Conservation (phyloP, 2,797 vertebrate genomes). For the Peromyscus attwateri region DNA sequence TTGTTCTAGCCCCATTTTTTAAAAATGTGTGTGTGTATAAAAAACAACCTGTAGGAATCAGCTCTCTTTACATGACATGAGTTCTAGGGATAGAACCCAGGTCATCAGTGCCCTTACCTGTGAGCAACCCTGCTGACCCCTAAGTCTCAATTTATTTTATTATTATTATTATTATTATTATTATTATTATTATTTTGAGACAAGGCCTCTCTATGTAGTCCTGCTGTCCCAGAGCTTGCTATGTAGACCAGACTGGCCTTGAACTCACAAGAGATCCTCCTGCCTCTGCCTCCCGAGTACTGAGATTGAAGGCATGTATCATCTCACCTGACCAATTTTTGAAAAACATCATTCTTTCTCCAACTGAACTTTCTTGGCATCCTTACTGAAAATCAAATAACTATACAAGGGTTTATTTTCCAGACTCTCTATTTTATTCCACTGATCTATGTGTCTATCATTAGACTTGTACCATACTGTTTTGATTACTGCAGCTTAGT, state of each 20-base stretch:
- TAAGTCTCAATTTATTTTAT: neutral
- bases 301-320: neutral
- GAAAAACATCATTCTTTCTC: neutral
- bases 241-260: neutral
- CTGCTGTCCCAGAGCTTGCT: neutral
- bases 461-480: neutral
- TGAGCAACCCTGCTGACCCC: neutral
- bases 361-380: neutral
- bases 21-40: neutral
- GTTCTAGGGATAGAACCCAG: neutral
- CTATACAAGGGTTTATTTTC: neutral
- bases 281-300: neutral
- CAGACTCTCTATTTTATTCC: neutral
- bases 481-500: neutral
- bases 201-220: neutral
- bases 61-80: neutral
- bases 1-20: neutral
- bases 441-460: neutral
- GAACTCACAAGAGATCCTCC: neutral
- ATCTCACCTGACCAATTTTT: neutral
- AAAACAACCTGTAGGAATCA: neutral
- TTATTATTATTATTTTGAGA: neutral
- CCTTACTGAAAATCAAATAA: constrained; percentile 46
- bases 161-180: neutral
- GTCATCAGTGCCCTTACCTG: neutral